Conservation (phyloP, 2,888 invertebrate genomes). For the Drosophila quinaria region DNA sequence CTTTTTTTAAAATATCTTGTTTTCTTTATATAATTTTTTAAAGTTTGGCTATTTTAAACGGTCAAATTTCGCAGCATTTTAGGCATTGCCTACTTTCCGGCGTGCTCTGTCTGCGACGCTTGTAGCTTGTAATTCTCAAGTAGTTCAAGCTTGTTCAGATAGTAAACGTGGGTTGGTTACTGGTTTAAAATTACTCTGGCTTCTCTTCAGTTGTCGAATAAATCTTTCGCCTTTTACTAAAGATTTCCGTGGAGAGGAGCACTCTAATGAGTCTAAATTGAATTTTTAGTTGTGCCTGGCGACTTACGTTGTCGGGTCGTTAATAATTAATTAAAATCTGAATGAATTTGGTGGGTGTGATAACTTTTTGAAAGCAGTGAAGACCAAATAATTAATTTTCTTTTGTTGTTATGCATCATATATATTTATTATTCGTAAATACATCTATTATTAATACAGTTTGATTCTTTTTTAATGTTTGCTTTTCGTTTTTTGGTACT, state of each 20-base stretch:
- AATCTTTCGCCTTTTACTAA: slow-evolving; percentile 93
- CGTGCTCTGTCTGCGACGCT: background rate
- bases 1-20: no score
- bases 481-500: slow-evolving; percentile 50
- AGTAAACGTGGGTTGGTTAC: background rate
- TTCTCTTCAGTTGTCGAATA: slow-evolving; percentile 89
- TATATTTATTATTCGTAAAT: slow-evolving; percentile 74
- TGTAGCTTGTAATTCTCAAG: slow-evolving; percentile 51
- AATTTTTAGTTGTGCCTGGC: slow-evolving; percentile 62
- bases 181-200: slow-evolving; percentile 86
- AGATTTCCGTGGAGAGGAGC: slow-evolving; percentile 92
- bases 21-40: no score
- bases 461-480: slow-evolving; percentile 58
- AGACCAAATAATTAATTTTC: no score
- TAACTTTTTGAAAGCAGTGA: no score
- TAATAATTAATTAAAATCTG: slow-evolving; percentile 16
- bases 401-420: slow-evolving; percentile 41
- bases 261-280: slow-evolving; percentile 89
- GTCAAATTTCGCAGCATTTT: background rate
- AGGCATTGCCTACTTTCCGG: slow-evolving; percentile 15
- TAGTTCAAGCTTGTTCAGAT: slow-evolving; percentile 8
- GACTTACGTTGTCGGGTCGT: slow-evolving; percentile 42
- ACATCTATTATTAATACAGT: slow-evolving; percentile 71
- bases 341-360: background rate
- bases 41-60: no score